These are phyloP conservation scores for Scyliorhinus canicula DNA, from an alignment of 2,797 vertebrate genomes.

Conservation along the genomic window DNA sequence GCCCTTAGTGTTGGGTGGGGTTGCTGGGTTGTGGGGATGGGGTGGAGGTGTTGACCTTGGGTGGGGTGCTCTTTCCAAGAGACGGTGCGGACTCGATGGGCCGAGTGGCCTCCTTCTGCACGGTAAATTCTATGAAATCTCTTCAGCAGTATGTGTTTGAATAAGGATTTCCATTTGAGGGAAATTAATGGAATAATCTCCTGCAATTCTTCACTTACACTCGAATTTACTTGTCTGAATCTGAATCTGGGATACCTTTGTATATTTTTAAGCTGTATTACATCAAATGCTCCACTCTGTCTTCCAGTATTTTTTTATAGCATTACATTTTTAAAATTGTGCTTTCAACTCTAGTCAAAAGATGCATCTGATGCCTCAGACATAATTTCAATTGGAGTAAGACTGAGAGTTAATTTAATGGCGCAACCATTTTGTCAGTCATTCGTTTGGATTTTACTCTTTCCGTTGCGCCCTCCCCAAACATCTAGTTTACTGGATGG, in stretches of 20 bases:
- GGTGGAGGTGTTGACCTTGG: too few relatives aligned
- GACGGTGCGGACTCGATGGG: too few relatives aligned
- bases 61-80: too few relatives aligned
- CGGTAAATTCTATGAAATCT: too few relatives aligned
- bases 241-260: background rate
- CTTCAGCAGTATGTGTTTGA: background rate
- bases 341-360: background rate
- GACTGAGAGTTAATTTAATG: background rate
- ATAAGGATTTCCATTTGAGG: background rate
- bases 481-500: background rate
- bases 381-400: background rate
- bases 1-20: too few relatives aligned
- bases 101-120: too few relatives aligned
- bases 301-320: background rate
- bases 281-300: background rate
- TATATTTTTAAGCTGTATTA: background rate
- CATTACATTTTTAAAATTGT: background rate
- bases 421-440: background rate
- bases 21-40: too few relatives aligned
- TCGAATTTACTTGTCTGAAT: background rate
- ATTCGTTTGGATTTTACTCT: background rate
- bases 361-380: background rate
- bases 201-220: background rate
- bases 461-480: background rate
- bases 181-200: background rate